Conservation (phyloP, 2,888 invertebrate genomes). For the Drosophila setosimentum region DNA sequence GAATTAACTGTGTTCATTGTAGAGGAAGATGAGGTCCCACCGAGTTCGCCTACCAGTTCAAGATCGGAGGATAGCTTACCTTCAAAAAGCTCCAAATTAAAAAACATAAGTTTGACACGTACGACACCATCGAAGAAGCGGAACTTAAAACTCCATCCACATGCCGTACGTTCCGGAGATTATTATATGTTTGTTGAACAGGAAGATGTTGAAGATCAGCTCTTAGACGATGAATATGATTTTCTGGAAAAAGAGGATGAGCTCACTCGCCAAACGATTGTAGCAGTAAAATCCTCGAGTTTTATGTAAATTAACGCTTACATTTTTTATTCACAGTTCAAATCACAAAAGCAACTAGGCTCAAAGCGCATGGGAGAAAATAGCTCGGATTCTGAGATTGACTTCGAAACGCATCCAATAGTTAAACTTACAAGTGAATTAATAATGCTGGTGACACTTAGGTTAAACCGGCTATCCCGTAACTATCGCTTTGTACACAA, state of each 20-base stretch:
- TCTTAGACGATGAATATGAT: slow-evolving; percentile 86
- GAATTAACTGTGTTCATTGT: background rate
- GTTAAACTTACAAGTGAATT: slow-evolving; percentile 51
- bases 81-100: background rate
- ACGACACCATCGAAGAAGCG: slow-evolving; percentile 34
- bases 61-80: background rate
- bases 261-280: slow-evolving; percentile 38
- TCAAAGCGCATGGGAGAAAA: background rate
- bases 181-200: slow-evolving; percentile 99
- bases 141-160: slow-evolving; percentile 89
- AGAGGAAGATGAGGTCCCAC: slow-evolving; percentile 11
- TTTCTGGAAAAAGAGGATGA: slow-evolving; percentile 69
- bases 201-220: slow-evolving; percentile 90
- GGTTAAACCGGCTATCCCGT: slow-evolving; percentile 91
- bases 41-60: background rate
- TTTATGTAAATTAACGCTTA: background rate
- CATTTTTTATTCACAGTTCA: slow-evolving; percentile 36
- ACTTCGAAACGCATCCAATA: slow-evolving; percentile 60
- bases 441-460: slow-evolving; percentile 53
- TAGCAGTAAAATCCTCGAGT: slow-evolving; percentile 30
- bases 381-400: slow-evolving; percentile 55
- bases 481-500: slow-evolving; percentile 97
- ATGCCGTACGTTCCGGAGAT: slow-evolving; percentile 98
- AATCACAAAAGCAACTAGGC: background rate
- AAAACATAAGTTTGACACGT: slow-evolving; percentile 7